Percentiles rank a stretch among this genome's conserved stretches.
These are phyloP conservation scores for Sitophilus oryzae DNA, from an alignment of 1,140 invertebrate genomes.

Conservation along the genomic window DNA sequence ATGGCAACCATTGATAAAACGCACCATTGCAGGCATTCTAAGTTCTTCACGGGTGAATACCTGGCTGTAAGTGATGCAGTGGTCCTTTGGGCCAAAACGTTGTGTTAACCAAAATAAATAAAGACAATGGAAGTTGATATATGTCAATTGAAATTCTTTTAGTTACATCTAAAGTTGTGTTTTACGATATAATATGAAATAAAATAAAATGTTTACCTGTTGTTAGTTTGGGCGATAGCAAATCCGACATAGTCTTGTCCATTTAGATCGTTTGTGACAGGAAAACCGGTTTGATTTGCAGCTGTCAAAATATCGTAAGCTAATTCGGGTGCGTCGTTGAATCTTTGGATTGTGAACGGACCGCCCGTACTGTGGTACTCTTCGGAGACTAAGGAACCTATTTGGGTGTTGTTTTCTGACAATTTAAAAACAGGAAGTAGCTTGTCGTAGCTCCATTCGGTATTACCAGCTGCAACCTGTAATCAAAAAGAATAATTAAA, in stretches of 20 bases:
- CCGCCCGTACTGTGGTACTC: constrained; percentile 63
- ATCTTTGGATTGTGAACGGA: constrained; percentile 59
- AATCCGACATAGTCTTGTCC: constrained; percentile 72
- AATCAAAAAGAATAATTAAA: no score
- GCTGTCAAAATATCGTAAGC: constrained; percentile 68
- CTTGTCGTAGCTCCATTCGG: constrained; percentile 67
- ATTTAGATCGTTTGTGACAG: constrained; percentile 71
- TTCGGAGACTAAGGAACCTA: constrained; percentile 48
- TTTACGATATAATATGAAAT: no score
- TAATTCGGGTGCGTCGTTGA: constrained; percentile 49
- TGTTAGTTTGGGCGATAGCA: constrained; percentile 78
- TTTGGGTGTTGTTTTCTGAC: constrained; percentile 62
- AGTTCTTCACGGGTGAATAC: no score
- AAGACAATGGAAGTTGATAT: no score
- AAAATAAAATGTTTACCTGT: constrained; percentile 58
- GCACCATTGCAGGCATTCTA: no score
- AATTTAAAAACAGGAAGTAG: constrained; percentile 78
- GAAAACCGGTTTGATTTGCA: constrained; percentile 65
- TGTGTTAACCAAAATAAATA: no score
- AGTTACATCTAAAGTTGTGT: no score
- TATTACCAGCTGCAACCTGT: constrained; percentile 49
- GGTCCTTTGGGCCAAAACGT: no score
- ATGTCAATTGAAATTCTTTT: no score
- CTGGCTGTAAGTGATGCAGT: no score
- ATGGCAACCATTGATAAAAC: no score